Conservation (phyloP, 2,797 vertebrate species). For the Phoxinus dragarum region DNA sequence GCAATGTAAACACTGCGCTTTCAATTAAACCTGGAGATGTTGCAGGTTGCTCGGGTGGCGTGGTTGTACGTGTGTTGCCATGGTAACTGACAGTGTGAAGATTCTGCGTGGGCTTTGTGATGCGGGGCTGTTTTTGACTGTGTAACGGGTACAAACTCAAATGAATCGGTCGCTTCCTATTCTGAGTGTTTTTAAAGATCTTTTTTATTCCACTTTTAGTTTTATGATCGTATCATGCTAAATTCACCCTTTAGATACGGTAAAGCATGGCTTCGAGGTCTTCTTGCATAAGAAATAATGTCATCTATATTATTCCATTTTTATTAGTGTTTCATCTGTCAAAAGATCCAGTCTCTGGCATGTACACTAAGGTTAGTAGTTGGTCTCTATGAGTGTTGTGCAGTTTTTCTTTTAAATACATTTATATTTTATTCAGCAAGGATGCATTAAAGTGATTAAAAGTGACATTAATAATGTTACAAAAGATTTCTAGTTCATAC, state of each 20-base stretch:
- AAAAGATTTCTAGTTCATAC: no score
- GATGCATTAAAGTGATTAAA: not conserved
- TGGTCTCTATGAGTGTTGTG: no score
- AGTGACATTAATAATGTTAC: not conserved
- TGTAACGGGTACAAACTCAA: not conserved
- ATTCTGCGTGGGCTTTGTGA: slow-evolving; percentile 33
- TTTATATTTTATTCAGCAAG: not conserved
- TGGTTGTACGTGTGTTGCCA: slow-evolving; percentile 40
- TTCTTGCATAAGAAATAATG: not conserved
- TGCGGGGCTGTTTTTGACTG: slow-evolving; percentile 13
- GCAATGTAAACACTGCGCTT: slow-evolving; percentile 49
- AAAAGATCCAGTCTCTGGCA: not conserved
- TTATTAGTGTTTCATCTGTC: not conserved
- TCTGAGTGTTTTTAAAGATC: not conserved
- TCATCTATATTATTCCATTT: not conserved
- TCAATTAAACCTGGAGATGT: slow-evolving; percentile 53
- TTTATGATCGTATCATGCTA: not conserved
- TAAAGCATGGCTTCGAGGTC: not conserved
- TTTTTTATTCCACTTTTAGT: not conserved
- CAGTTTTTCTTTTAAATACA: not conserved
- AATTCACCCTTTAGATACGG: not conserved
- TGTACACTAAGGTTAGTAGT: no score
- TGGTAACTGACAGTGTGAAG: slow-evolving; percentile 46
- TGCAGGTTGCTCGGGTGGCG: slow-evolving; percentile 27
- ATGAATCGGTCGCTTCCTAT: not conserved